phyloP scores from a whole-genome alignment of 1,140 invertebrate species.

The Antheraea pernyi region DNA sequence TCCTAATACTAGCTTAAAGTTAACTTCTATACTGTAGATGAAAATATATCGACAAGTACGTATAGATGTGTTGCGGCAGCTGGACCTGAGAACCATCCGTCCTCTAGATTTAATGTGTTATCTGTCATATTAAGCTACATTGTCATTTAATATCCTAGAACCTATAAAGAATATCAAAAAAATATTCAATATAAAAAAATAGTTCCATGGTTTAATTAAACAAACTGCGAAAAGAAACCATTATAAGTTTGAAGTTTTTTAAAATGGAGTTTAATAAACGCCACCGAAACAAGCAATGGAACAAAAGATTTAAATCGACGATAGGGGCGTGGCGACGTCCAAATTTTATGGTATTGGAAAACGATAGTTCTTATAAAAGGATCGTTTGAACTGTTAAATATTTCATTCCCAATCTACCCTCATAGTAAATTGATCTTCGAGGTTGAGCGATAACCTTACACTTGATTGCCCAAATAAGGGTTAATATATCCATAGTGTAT shows the following conservation, averaged over 20 bases:
- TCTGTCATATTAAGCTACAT: too few relatives aligned
- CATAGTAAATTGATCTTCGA: neutral
- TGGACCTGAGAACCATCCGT: too few relatives aligned
- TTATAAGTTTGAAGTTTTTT: slow-evolving; percentile 29
- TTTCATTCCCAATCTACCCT: slow-evolving; percentile 16
- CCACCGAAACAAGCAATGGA: slow-evolving; percentile 37
- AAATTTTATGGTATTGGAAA: slow-evolving; percentile 44
- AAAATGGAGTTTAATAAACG: slow-evolving; percentile 44
- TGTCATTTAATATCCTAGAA: too few relatives aligned
- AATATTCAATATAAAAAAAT: neutral
- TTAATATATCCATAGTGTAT: neutral
- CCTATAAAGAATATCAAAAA: too few relatives aligned
- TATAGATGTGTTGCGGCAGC: too few relatives aligned
- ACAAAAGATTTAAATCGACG: slow-evolving; percentile 42
- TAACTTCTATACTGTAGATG: too few relatives aligned
- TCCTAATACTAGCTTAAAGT: too few relatives aligned
- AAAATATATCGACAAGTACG: too few relatives aligned
- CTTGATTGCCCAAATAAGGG: neutral
- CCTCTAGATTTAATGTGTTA: too few relatives aligned
- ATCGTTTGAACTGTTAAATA: slow-evolving; percentile 15
- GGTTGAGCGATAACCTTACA: neutral
- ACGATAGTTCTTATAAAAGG: slow-evolving; percentile 31
- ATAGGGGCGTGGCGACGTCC: slow-evolving; percentile 32
- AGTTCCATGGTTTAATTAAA: neutral
- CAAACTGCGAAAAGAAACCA: neutral